Evolutionary conservation across 2,888 invertebrate genomes (phyloP), one percentile per base, ranked within the genome.

Genomic region (Drosophila limbata): DNA sequence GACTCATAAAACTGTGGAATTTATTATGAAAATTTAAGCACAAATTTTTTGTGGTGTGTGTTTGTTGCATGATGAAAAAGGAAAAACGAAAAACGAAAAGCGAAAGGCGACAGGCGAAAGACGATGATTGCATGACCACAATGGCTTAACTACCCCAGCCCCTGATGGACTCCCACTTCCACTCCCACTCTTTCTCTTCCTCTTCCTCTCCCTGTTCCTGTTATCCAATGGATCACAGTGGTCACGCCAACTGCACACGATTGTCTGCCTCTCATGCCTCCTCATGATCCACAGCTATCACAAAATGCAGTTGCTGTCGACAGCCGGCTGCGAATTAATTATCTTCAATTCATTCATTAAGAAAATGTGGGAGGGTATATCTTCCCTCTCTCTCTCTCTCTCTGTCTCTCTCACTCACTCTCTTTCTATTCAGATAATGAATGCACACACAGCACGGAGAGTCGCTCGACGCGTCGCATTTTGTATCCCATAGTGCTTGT

Each of bases 281-380:
- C 17, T 33, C 19, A 40, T 59, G 53, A 69, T 57, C 44, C 64
- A 21, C 40, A 19, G 69, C 48, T 71, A 69, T 71, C 75, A 69
- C 40, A 75, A 75, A 79, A 47, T 87, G 89, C 84, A 85, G 81
- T 73, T 72, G 61, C 53, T 77, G 51, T 13, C 53, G 39, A 21
- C 61, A 15, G 63, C 4, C 62, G 53, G n/a, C 69, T 15, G 68
- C 57, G 83, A 89, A 83, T 89, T 87, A 89, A 87, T 87, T 87
- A 89, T 86, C 86, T 88, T 83, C 77, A 89, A 83, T 89, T 87
- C 90, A 89, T 87, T 87, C 87, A 87, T 88, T 87, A 86, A 88
- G 86, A 83, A 74, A 77, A 68, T 77, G 88, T 77, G 83, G 76
- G 69, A 74, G 77, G 77, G 79, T 53, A 64, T 31, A 44, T 15